Evolutionary conservation across 1,140 invertebrate genomes (phyloP), one percentile per base, ranked within the genome.

Genomic region (Drosophila rufa): DNA sequence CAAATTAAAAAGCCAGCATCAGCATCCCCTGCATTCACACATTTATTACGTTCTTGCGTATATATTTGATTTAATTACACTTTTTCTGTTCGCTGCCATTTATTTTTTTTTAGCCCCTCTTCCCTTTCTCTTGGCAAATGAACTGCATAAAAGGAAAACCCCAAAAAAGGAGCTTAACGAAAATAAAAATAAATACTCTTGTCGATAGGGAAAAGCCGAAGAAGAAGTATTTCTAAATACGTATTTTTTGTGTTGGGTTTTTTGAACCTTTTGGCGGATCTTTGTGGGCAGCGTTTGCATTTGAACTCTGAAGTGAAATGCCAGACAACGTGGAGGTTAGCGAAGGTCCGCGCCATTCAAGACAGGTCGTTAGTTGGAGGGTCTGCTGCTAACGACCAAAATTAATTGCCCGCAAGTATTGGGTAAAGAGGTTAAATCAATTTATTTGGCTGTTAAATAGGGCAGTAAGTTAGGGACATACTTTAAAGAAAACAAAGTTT

Each of bases 11-110:
- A 79, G 66, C 75, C 55, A 78, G 53, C 64, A 36, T 43, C 55
- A 78, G 53, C 64, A 36, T 43, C 50, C 65, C 46, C 30, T 19
- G 27, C 45, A 66, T 22, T 30, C 45, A 48, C 68, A 69, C 38
- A 67, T 33, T 30, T 36, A 47, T n/a, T 56, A 55, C 48, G 40
- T 62, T 38, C 12, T 38, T 14, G 12, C 36, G 38, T 38, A 58
- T 53, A 75, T 65, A 84, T 79, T 75, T 76, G 84, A 87, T 87
- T 89, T 87, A 89, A 87, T 87, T 87, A 87, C 74, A 89, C 70
- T 86, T 82, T 50, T 57, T 33, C 50, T 25, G 9, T 30, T 40
- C 46, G 6, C 30, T 36, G 40, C 75, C 55, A 45, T 45, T 43
- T 66, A 42, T 46, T n/a, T 53, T n/a, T 53, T 46, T 57, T 45